Base-by-base conservation (phyloP, 1,140 invertebrate genomes). In the Hyles vespertilio region DNA sequence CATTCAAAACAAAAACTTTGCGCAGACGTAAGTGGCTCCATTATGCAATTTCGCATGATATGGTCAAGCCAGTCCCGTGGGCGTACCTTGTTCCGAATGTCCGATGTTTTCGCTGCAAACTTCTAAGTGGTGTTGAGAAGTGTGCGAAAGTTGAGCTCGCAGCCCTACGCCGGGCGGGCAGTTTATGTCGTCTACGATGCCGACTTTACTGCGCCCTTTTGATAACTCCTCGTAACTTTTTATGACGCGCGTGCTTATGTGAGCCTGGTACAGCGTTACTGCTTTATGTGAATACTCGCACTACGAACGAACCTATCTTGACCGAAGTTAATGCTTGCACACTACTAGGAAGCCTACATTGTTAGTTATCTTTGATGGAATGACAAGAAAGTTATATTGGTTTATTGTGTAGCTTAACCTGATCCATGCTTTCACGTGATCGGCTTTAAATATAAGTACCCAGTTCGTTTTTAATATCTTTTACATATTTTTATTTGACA, bases 191-290 rank as follows among this genome's bases (percentile, higher is more conserved):
- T 60, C 64, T 62, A 58, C 71, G 61, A 63, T 65, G 66, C 64
- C 59, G 70, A 62, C 53, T 79, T 79, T 79, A 74, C 67, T 70
- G 70, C 73, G 66, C 77, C 71, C 74, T 73, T 74, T 77, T 78
- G 77, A 80, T 80, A 79, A 79, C 73, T 78, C 68, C 69, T 79
- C 75, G 72, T 79, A 79, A 79, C 68, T 74, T 77, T 79, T 82
- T 82, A 82, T 72, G 74, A 75, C 73, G 64, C 68, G 68, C 66
- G 65, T 69, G 67, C 71, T 74, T 74, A 71, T 75, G 74, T 50
- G 54, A 59, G 72, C 72, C 74, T 78, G 72, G 78, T 74, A 78
- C 70, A 62, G 46, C 62, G 46, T 57, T 65, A 60, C 54, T 59
- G 52, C 63, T 56, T 65, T 69, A 67, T 57, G 53, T 36, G 58